Base-by-base conservation (phyloP, 2,113 vertebrate genomes). In the Corydoras sp. region DNA sequence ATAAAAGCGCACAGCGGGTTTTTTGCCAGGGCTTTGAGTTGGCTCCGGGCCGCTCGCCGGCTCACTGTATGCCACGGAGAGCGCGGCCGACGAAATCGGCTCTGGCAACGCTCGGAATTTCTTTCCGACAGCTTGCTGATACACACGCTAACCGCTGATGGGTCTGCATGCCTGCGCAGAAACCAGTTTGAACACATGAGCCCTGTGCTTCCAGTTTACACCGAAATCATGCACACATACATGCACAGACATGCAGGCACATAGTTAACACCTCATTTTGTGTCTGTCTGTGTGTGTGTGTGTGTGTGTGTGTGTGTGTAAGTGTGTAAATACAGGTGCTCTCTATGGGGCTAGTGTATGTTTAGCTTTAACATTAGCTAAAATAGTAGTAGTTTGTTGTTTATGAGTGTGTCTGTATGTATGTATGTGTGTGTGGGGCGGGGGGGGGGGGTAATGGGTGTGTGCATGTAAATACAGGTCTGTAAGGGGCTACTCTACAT, bases 1-100 rank as follows among this genome's bases (percentile, higher is more conserved):
- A 83, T 85, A 81, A 85, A 85, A 83, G 78, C 73, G 81, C 79
- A 82, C 79, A 65, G 62, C 75, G 76, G 74, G 73, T 50, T 75
- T 43, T 75, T 18, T 56, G 69, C 14, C 72, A 69, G 71, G 76
- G 85, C 74, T 78, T 49, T 15, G 62, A 73, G 70, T 77, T 83
- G 69, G 82, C 79, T 80, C 66, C 77, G 77, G 72, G 43, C 69
- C 80, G 80, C 81, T 80, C 79, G 69, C 76, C 76, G 73, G 58
- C 61, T 67, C 51, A 10, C 64, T 50, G 66, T 64, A 2, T 10
- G 9, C 77, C 56, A 7, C 63, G 50, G 48, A 56, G 54, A 56
- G 14, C 12, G 14, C 13, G 0, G 54, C 54, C 35, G 14, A n/a
- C 54, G 6, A 56, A 56, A 14, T 56, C 13, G n/a, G 54, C 54